These are phyloP conservation scores for Galaxea fascicularis DNA, from an alignment of 92 coral and sea anemone species.

Conservation along the genomic window DNA sequence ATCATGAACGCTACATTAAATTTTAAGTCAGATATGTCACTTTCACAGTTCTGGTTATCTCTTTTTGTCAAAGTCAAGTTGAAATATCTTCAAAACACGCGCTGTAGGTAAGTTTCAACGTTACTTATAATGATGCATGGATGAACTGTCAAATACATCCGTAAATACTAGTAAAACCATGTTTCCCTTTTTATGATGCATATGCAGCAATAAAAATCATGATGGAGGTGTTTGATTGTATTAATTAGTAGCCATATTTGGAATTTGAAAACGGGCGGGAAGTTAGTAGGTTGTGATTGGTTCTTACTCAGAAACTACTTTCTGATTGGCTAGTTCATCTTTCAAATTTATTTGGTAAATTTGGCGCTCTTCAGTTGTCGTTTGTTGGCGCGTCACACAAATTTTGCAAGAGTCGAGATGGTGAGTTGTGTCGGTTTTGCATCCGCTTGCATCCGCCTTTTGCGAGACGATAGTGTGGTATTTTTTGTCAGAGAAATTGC, in stretches of 20 bases:
- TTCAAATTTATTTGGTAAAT: slow-evolving; percentile 76
- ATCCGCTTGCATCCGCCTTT: slow-evolving; percentile 88
- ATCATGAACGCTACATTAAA: too few relatives aligned
- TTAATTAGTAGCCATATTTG: slow-evolving; percentile 19
- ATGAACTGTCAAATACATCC: too few relatives aligned
- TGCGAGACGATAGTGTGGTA: background rate
- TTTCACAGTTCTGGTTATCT: too few relatives aligned
- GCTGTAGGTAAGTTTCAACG: too few relatives aligned
- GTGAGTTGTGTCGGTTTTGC: slow-evolving; percentile 77
- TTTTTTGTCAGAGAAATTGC: slow-evolving; percentile 17
- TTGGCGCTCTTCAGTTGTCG: slow-evolving; percentile 86
- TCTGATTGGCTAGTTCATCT: slow-evolving; percentile 88
- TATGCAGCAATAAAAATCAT: too few relatives aligned
- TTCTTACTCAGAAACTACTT: background rate
- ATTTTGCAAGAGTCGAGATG: slow-evolving; percentile 75
- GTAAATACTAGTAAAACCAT: too few relatives aligned
- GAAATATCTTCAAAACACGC: too few relatives aligned
- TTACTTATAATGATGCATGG: too few relatives aligned
- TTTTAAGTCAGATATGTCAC: too few relatives aligned
- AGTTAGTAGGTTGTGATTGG: slow-evolving; percentile 37
- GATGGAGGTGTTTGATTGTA: background rate
- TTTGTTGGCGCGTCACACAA: slow-evolving; percentile 81
- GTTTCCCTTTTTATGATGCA: too few relatives aligned
- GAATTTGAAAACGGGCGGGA: slow-evolving; percentile 30
- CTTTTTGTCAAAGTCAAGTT: too few relatives aligned